Base-by-base conservation (phyloP, 2,888 invertebrate species). In the Hedya salicella region DNA sequence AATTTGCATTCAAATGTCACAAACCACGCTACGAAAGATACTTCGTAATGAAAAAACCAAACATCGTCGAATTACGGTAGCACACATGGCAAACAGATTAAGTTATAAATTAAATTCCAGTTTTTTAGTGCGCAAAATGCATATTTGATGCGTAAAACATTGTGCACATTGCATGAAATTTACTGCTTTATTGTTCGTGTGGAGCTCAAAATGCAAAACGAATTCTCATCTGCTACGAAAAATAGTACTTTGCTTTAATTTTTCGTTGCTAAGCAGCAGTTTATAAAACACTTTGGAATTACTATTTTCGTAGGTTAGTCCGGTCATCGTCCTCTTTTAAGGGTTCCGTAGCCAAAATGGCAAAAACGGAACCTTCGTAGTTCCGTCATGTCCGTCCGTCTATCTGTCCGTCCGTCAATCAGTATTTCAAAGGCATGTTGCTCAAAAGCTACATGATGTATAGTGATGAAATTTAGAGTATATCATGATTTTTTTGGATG, bases 91-190 rank as follows among this genome's bases (percentile, higher is more conserved):
- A 56, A 50, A 50, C 9, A 52, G 36, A 52, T 52, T 57, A 50
- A 52, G 19, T 50, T 32, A 42, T 36, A 64, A 44, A 63, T 63
- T 40, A 19, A 30, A 42, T 42, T 57, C 30, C 32, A 42, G 54
- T 57, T 64, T 64, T 54, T 57, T 32, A 40, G 48, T 44, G 59
- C 57, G 52, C 50, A 46, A 64, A 44, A 44, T 64, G 50, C 64
- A 64, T 59, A 59, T 59, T 59, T 64, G 44, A 68, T 54, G 63
- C 48, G 62, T 67, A 48, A 68, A 63, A 44, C 44, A 57, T 42
- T 63, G 46, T 39, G 36, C 42, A 57, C 57, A 36, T 50, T 57
- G 50, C 50, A 42, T 50, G 16, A 50, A 57, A 64, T 63, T 56
- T 63, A 64, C 49, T 25, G 50, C 49, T 50, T 64, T 57, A 50